Base-by-base conservation (phyloP, 1,140 invertebrate species). In the Bicyclus anynana region DNA sequence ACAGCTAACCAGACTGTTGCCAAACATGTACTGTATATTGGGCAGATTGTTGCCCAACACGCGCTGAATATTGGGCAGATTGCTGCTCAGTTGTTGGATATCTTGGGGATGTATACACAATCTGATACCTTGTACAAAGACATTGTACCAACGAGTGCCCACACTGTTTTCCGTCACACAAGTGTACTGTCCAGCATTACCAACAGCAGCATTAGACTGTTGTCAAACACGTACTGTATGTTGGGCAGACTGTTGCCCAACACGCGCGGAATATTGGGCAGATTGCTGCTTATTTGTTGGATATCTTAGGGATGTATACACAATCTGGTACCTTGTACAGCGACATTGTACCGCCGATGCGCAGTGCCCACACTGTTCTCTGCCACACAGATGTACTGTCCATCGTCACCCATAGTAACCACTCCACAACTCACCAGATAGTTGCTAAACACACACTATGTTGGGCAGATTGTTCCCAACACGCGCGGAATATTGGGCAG, bases 321-420 rank as follows among this genome's bases (percentile, higher is more conserved):
- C 33, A 10, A 5, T 2, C 2, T 27, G 6, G 27, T 53, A 89
- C 89, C 87, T 77, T 67, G 59, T 9, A 89, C 73, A 6, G 62
- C 59, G 0, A 90, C 63, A 44, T 80, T 66, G 67, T 81, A 89
- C 7, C 77, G 66, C 7, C 79, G 56, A 14, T 83, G 72, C 2
- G 72, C 65, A 0, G 71, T 57, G 0, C 88, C 87, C 0, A 76
- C 85, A 5, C 33, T 44, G 53, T 89, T 90, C 51, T 86, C 72
- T 0, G 80, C 88, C 9, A 86, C 74, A 44, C 89, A 90, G 4
- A 80, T 68, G 72, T 89, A 89, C 50, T 79, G 77, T 0, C 85
- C 88, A n/a, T 80, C 76, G 71, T 81, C 74, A 0, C 58, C 50
- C 0, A 38, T 26, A 7, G 18, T 23, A 35, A 53, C 68, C 7